These are phyloP conservation scores for Patella ulyssiponensis DNA, from an alignment of 2,888 invertebrate species.

Conservation along the genomic window DNA sequence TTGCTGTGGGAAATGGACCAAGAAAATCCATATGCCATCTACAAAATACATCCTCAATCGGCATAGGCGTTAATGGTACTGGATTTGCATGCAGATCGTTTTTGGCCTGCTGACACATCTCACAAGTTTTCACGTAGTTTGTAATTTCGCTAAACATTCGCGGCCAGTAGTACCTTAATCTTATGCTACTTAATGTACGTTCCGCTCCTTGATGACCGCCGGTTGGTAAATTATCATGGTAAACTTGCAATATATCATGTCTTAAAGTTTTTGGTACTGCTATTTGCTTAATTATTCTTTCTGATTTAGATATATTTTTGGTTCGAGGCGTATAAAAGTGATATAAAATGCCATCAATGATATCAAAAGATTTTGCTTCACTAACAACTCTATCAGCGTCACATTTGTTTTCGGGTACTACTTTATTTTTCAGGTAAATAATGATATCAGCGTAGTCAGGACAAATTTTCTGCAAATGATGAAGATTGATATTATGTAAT, in stretches of 20 bases:
- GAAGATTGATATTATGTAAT: background rate
- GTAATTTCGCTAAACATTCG: constrained; percentile 28
- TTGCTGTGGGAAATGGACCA: no score
- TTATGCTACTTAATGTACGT: constrained; percentile 18
- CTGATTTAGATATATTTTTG: constrained; percentile 10
- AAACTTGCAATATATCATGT: constrained; percentile 27
- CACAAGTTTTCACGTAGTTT: constrained; percentile 29
- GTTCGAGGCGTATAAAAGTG: constrained; percentile 22
- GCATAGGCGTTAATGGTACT: constrained; percentile 35
- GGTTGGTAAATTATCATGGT: constrained; percentile 23
- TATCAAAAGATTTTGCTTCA: background rate
- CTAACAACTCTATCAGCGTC: background rate
- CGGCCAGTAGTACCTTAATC: constrained; percentile 29
- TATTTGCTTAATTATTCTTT: background rate
- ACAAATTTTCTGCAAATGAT: constrained; percentile 24
- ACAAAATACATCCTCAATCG: no score
- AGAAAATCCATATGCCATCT: no score
- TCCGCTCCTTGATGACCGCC: constrained; percentile 28
- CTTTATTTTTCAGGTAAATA: background rate
- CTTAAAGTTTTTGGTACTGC: constrained; percentile 27
- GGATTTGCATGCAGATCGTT: constrained; percentile 16
- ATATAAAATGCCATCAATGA: constrained; percentile 15
- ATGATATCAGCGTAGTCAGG: background rate
- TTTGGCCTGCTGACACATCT: constrained; percentile 30
- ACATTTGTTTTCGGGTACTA: background rate